phyloP scores from a whole-genome alignment of 2,888 invertebrate genomes.

The Volucella inflata region DNA sequence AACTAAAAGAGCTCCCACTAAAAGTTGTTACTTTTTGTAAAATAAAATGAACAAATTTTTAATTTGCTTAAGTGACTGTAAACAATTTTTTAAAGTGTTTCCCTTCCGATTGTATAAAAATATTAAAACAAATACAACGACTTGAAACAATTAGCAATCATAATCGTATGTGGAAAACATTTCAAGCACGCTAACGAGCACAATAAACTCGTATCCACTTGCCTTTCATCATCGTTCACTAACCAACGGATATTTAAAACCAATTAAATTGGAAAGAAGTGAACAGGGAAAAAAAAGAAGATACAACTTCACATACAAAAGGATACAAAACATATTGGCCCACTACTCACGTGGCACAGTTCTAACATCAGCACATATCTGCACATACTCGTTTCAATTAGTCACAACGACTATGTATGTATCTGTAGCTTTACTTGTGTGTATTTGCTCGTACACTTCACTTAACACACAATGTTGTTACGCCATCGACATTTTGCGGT shows the following conservation, averaged over 20 bases:
- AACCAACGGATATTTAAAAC: slow-evolving; percentile 45
- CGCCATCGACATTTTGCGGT: slow-evolving; percentile 74
- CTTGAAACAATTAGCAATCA: neutral
- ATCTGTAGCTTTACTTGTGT: neutral
- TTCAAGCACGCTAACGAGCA: neutral
- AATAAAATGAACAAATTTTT: too few species aligned
- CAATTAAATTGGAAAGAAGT: slow-evolving; percentile 53
- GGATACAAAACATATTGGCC: neutral
- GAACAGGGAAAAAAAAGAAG: slow-evolving; percentile 1
- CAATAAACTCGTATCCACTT: neutral
- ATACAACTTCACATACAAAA: slow-evolving; percentile 9
- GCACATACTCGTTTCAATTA: neutral
- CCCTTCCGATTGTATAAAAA: too few species aligned
- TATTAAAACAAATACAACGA: neutral
- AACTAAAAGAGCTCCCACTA: too few species aligned
- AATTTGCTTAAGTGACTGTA: too few species aligned
- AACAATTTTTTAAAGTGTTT: too few species aligned
- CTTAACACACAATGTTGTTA: slow-evolving; percentile 72
- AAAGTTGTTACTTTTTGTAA: too few species aligned
- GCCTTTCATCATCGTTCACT: neutral
- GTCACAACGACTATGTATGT: slow-evolving; percentile 8
- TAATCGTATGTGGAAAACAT: neutral
- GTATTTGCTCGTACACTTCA: slow-evolving; percentile 33
- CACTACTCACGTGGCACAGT: neutral
- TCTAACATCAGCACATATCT: neutral